phyloP scores from a whole-genome alignment of 2,888 invertebrate genomes.

The Proisotoma minuta region DNA sequence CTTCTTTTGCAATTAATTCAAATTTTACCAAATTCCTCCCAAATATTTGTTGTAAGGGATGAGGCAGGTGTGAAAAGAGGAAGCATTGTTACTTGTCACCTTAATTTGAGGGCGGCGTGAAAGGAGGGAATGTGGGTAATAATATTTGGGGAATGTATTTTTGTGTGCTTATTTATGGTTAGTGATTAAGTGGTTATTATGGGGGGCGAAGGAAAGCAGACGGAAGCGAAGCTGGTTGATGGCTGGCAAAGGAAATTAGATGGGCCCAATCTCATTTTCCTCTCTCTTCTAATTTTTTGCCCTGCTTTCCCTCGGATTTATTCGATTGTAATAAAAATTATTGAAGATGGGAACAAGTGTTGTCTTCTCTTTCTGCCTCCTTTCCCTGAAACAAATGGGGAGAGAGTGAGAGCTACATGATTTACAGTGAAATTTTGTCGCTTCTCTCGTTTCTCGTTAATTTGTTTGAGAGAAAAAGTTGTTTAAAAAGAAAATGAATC shows the following conservation, averaged over 20 bases:
- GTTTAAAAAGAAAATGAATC: slow-evolving; percentile 34
- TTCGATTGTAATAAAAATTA: slow-evolving; percentile 34
- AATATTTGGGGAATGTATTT: slow-evolving; percentile 6
- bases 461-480: slow-evolving; percentile 32
- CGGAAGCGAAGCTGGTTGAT: slow-evolving; percentile 9
- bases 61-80: no score
- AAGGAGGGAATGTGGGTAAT: background rate
- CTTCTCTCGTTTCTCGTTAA: slow-evolving; percentile 29
- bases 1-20: no score
- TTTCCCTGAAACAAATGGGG: slow-evolving; percentile 16
- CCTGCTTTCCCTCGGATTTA: slow-evolving; percentile 20
- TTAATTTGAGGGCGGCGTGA: background rate
- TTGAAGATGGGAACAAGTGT: slow-evolving; percentile 19
- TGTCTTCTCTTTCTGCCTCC: background rate
- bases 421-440: slow-evolving; percentile 34
- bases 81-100: no score
- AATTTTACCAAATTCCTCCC: no score
- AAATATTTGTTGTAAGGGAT: no score
- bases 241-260: slow-evolving; percentile 10
- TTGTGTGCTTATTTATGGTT: slow-evolving; percentile 16
- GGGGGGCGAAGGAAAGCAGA: slow-evolving; percentile 10
- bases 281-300: slow-evolving; percentile 7
- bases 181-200: slow-evolving; percentile 23
- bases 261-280: slow-evolving; percentile 4
- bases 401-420: slow-evolving; percentile 26